These are phyloP conservation scores for Cephalopholis sonnerati DNA, from an alignment of 2,113 vertebrate genomes.

Conservation along the genomic window DNA sequence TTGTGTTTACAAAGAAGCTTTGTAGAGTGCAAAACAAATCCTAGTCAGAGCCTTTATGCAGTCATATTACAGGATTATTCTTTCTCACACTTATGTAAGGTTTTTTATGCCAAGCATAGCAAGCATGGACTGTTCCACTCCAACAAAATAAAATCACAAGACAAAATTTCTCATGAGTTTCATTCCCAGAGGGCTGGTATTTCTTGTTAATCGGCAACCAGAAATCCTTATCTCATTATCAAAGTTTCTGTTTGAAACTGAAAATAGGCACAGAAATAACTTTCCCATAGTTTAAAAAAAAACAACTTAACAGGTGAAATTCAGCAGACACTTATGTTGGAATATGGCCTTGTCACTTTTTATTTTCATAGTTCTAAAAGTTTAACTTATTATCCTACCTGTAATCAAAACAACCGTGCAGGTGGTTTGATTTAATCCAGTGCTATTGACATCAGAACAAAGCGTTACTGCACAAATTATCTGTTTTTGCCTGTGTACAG, in stretches of 20 bases:
- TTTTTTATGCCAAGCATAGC: constrained; percentile 12
- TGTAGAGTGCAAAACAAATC: too few relatives aligned
- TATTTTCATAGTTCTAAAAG: not conserved
- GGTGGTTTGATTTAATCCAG: constrained; percentile 2
- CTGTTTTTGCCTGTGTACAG: constrained; percentile 18
- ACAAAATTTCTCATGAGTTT: constrained; percentile 30
- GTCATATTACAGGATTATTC: not conserved
- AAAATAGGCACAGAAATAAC: not conserved
- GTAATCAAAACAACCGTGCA: not conserved
- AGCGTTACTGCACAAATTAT: constrained; percentile 13
- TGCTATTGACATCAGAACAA: constrained; percentile 4
- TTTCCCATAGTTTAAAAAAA: not conserved
- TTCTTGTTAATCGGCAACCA: not conserved
- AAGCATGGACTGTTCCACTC: constrained; percentile 6
- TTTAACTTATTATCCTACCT: not conserved
- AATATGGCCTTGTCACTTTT: not conserved
- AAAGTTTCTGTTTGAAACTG: not conserved
- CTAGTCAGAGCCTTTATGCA: not conserved
- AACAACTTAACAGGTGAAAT: not conserved
- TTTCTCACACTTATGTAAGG: not conserved
- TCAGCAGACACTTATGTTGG: not conserved
- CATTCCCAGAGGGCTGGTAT: constrained; percentile 20
- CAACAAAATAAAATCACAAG: constrained; percentile 51
- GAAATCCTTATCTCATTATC: not conserved
- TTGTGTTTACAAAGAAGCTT: not conserved